Evolutionary conservation across 2,888 invertebrate species (phyloP).

Genomic region (Dicranocentrus wangi): DNA sequence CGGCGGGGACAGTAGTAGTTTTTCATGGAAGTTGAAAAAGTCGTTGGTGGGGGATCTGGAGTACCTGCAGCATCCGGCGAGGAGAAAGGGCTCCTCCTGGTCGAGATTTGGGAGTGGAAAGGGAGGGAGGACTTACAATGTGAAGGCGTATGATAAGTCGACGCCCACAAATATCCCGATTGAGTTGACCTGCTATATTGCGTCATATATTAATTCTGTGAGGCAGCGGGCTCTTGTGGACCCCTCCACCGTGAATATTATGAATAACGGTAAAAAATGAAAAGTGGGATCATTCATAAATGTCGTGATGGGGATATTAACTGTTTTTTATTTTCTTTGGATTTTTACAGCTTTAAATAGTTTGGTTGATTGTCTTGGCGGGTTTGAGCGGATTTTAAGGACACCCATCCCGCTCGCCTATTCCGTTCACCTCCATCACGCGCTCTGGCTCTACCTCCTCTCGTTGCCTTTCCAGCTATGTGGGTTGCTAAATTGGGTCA

Average conservation of each 20-base stretch:
- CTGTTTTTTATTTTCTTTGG: background rate
- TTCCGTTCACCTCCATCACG: conserved; percentile 68
- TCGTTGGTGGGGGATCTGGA: background rate
- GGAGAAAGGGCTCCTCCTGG: no score
- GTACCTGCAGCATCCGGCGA: background rate
- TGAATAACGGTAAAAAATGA: conserved; percentile 60
- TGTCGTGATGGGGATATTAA: background rate
- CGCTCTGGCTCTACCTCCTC: conserved; percentile 66
- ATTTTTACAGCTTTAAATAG: conserved; percentile 57
- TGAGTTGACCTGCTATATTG: conserved; percentile 55
- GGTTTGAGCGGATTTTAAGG: conserved; percentile 67
- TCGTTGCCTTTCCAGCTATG: conserved; percentile 65
- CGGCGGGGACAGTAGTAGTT: background rate
- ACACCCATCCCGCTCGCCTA: conserved; percentile 70
- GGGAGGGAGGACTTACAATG: background rate
- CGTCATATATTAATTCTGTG: conserved; percentile 60
- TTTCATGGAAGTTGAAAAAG: background rate
- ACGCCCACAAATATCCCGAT: conserved; percentile 64
- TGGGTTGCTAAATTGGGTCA: conserved; percentile 58
- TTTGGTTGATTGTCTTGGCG: conserved; percentile 66
- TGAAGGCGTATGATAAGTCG: conserved; percentile 43
- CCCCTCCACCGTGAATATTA: conserved; percentile 48
- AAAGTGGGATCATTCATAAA: background rate
- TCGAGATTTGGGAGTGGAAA: no score
- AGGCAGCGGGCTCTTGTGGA: conserved; percentile 18